A percentile compares a stretch with the other conserved stretches of the same genome.
Evolutionary conservation across 2,797 vertebrate genomes (phyloP).

Genomic region (Loriculus beryllinus): DNA sequence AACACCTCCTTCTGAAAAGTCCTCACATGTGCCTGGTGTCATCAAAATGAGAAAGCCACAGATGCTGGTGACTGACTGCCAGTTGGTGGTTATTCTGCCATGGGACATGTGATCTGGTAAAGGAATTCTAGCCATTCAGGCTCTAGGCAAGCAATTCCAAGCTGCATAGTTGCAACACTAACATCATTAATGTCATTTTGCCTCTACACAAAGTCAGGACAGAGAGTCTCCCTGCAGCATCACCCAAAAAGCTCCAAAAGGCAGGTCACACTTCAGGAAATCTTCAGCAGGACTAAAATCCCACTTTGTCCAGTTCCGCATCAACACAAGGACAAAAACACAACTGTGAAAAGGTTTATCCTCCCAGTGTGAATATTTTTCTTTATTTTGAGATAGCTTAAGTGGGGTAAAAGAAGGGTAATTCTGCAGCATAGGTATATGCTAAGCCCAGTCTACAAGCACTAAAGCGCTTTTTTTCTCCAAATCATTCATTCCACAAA

Average conservation of each 20-base stretch:
- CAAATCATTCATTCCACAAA: not conserved
- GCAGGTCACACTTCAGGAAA: not conserved
- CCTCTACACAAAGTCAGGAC: not conserved
- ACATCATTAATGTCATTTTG: not conserved
- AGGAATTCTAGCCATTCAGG: not conserved
- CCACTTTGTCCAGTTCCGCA: not conserved
- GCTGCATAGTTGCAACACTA: not conserved
- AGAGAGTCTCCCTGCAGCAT: not conserved
- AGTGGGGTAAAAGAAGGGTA: not conserved
- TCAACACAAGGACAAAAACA: not conserved
- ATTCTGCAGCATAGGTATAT: not conserved
- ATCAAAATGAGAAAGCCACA: not conserved
- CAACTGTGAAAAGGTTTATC: not conserved
- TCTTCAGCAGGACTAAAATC: not conserved
- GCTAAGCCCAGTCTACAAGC: not conserved
- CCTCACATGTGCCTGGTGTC: accelerated
- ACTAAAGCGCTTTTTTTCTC: not conserved
- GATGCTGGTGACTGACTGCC: not conserved
- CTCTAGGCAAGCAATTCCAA: not conserved
- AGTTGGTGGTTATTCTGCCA: not conserved
- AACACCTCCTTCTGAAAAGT: not conserved
- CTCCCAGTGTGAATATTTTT: not conserved
- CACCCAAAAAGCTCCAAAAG: not conserved
- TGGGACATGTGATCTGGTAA: too few species aligned
- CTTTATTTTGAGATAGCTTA: not conserved